phyloP scores from a whole-genome alignment of 2,888 invertebrate species.

The Campopleginae sp. region DNA sequence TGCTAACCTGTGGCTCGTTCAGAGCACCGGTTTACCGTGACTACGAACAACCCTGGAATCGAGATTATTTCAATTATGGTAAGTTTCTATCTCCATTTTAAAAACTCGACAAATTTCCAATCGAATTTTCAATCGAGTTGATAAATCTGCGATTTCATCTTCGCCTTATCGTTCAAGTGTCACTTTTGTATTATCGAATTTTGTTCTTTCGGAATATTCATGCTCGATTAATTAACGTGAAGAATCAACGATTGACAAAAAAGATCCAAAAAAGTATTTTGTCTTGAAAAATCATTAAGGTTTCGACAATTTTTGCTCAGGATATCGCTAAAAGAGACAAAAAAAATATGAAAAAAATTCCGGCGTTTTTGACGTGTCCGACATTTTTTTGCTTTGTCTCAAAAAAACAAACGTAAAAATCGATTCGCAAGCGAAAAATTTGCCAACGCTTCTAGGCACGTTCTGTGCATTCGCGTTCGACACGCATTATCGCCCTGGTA shows the following conservation, averaged over 20 bases:
- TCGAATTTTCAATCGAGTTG: background rate
- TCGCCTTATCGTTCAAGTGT: background rate
- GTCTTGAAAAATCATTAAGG: background rate
- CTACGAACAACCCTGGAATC: constrained; percentile 85
- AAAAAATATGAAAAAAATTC: no score
- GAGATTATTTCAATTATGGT: constrained; percentile 80
- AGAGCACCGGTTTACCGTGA: constrained; percentile 85
- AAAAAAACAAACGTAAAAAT: background rate
- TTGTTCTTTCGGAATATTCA: background rate
- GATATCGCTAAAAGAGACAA: background rate
- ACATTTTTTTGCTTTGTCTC: background rate
- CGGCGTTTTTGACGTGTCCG: no score
- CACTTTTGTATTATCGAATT: background rate
- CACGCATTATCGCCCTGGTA: background rate
- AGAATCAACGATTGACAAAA: background rate
- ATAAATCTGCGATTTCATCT: background rate
- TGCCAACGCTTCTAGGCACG: background rate
- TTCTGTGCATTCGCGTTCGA: background rate
- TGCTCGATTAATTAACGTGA: background rate
- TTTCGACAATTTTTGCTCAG: background rate
- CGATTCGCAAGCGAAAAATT: no score
- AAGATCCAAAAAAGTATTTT: background rate
- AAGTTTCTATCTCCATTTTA: constrained; percentile 49
- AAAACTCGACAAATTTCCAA: background rate
- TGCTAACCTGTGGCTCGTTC: constrained; percentile 85